Evolutionary conservation across 1,140 invertebrate species (phyloP), one percentile per base, ranked within the genome.

Genomic region (Diachasma alloeum): DNA sequence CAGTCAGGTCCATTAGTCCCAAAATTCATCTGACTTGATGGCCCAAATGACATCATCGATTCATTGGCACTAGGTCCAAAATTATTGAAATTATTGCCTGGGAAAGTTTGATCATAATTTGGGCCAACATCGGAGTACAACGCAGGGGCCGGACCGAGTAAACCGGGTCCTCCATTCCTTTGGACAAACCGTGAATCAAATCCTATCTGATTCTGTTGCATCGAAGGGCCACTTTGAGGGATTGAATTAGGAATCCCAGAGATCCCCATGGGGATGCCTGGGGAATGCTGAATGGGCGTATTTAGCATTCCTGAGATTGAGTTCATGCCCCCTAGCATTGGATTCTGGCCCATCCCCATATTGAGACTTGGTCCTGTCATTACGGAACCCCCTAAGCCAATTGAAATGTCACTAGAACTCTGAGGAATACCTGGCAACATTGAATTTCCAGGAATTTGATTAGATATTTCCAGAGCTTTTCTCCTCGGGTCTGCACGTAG

Each of bases 401-500:
- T 70, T 63, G 4, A 10, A 4, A 63, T 24, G 24, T 63, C 59
- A 26, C 19, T 13, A 63, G 48, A 53, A 19, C 6, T 19, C 48
- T n/a, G 48, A 17, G 48, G 11, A 24, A 68, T 63, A 13, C 44
- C 75, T 48, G 80, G 80, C 67, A 81, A 81, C 53, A 80, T 80
- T 59, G 73, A 0, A 74, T 67, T 68, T 67, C 39, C 22, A 77
- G 81, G 77, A 67, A 77, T 76, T 72, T 82, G 73, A 77, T 68
- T 84, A 69, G 89, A 79, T 10, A 79, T 72, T 73, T 91, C 91
- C 73, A 91, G 88, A 13, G 90, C 88, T 82, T 92, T 92, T 80
- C 91, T 90, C 17, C 91, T 87, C 13, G 92, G 92, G 83, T 92
- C 92, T 3, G 89, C 79, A 48, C 88, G 91, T 72, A 85, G 85